Evolutionary conservation across 2,888 invertebrate species (phyloP).

Genomic region (Lasioglossum marginatum): DNA sequence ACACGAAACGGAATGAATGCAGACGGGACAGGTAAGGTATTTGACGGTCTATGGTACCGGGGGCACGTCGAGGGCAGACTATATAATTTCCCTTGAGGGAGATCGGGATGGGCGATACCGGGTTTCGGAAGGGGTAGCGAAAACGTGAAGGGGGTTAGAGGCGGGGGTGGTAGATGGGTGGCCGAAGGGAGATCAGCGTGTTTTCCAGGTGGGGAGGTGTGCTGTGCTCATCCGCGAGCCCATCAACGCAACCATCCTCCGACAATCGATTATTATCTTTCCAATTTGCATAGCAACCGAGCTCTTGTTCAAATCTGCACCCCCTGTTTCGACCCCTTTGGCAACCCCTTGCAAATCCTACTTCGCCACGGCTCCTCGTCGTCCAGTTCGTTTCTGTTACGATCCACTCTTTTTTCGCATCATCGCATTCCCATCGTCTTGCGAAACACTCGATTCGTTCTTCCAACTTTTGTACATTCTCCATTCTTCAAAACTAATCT

Average conservation of each 20-base stretch:
- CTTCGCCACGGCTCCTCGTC: conserved; percentile 69
- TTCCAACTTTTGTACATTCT: neutral
- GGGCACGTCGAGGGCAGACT: conserved; percentile 77
- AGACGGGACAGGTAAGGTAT: conserved; percentile 80
- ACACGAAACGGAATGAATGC: conserved; percentile 75
- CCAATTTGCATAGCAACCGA: conserved; percentile 83
- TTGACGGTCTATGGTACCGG: conserved; percentile 75
- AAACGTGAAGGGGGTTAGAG: conserved; percentile 56
- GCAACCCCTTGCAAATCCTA: conserved; percentile 78
- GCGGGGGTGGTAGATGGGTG: conserved; percentile 29
- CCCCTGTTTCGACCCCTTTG: conserved; percentile 74
- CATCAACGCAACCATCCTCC: conserved; percentile 81
- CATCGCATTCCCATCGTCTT: conserved; percentile 58
- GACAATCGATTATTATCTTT: conserved; percentile 84
- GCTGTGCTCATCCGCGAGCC: conserved; percentile 80
- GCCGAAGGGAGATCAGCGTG: conserved; percentile 70
- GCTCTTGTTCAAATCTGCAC: conserved; percentile 80
- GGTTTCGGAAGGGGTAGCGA: conserved; percentile 65
- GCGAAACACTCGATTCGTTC: neutral
- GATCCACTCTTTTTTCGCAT: conserved; percentile 22
- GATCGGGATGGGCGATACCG: conserved; percentile 79
- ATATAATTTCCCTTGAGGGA: conserved; percentile 85
- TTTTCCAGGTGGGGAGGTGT: conserved; percentile 77
- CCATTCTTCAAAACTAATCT: neutral
- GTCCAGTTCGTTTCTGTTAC: conserved; percentile 70